Conservation (phyloP, 2,113 vertebrate genomes). For the Microtus richardsoni region DNA sequence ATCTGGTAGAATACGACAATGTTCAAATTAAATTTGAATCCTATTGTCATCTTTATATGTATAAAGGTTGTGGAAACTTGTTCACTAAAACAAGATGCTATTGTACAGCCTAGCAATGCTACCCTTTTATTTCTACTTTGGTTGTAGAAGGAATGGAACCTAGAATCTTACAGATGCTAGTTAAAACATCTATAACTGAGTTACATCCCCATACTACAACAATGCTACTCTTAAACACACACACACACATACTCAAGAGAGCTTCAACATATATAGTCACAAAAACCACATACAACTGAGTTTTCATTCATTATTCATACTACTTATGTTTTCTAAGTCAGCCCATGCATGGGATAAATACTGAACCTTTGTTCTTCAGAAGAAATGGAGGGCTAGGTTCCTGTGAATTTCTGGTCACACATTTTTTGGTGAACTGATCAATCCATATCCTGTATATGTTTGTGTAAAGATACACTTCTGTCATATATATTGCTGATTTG, state of each 20-base stretch:
- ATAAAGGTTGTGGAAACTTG: background rate
- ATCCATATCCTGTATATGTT: background rate
- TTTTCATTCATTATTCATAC: constrained; percentile 1
- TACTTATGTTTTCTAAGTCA: constrained; percentile 6
- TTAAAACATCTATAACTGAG: background rate
- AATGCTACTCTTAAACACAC: background rate
- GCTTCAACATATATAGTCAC: background rate
- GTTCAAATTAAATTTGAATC: constrained; percentile 15
- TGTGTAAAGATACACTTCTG: background rate
- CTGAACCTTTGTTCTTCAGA: background rate
- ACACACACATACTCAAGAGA: background rate
- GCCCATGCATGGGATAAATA: background rate
- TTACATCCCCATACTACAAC: background rate
- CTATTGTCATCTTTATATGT: background rate
- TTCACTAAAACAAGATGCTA: constrained; percentile 31
- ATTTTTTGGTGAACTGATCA: background rate
- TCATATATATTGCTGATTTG: background rate
- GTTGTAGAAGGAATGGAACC: background rate
- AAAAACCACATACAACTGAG: background rate
- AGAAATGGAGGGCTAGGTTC: background rate
- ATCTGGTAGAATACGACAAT: background rate
- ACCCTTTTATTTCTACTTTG: background rate
- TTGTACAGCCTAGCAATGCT: background rate
- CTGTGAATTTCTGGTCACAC: background rate
- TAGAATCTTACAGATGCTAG: background rate